Conservation (phyloP, 2,797 vertebrate genomes). For the Epinephelus awoara region DNA sequence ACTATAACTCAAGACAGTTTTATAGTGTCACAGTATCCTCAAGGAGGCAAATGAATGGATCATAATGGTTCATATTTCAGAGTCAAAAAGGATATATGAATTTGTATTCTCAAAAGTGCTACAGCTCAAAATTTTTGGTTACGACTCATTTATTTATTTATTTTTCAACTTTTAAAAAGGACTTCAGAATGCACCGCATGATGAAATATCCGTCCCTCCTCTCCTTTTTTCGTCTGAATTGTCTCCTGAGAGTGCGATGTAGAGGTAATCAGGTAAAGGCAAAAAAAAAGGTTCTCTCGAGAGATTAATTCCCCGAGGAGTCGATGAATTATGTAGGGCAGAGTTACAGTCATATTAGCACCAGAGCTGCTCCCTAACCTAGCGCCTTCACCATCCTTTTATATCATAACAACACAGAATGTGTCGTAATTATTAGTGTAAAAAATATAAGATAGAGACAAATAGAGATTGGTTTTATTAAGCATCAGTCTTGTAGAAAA, state of each 20-base stretch:
- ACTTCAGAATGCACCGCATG: constrained; percentile 50
- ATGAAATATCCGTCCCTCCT: constrained; percentile 38
- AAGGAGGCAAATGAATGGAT: not conserved
- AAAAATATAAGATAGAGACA: not conserved
- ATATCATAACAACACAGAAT: constrained; percentile 27
- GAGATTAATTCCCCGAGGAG: constrained; percentile 70
- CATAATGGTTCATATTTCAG: constrained; percentile 3
- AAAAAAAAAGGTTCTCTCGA: constrained; percentile 54
- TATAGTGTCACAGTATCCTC: not conserved
- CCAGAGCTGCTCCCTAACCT: constrained; percentile 59
- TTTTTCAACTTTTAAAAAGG: constrained; percentile 38
- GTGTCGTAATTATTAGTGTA: not conserved
- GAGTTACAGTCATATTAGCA: constrained; percentile 55
- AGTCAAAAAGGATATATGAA: constrained; percentile 17
- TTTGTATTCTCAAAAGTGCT: not conserved
- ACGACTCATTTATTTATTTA: not conserved
- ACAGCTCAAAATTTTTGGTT: constrained; percentile 34
- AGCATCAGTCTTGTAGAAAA: constrained; percentile 8
- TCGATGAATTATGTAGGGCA: constrained; percentile 82
- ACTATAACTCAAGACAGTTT: not conserved
- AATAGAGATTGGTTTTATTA: not conserved
- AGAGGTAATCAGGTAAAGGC: constrained; percentile 72
- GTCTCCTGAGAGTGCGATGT: constrained; percentile 67
- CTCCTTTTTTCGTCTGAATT: constrained; percentile 24
- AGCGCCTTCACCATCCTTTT: constrained; percentile 16